Evolutionary conservation across 2,888 invertebrate genomes (phyloP).

Genomic region (Drosophila pegasa): DNA sequence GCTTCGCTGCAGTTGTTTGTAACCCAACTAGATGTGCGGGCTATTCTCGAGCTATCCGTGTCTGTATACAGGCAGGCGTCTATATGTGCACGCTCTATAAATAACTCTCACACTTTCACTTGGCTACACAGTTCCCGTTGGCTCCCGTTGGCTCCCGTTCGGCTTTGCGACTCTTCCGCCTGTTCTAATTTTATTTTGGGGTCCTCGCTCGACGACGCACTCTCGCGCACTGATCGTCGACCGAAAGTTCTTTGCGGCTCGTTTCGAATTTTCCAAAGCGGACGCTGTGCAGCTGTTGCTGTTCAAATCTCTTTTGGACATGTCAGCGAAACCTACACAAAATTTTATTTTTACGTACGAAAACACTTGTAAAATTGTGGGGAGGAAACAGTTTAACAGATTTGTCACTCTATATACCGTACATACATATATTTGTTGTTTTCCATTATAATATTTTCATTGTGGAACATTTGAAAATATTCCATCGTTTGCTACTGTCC

Average conservation of each 20-base stretch:
- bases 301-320: slow-evolving; percentile 64
- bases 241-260: slow-evolving; percentile 26
- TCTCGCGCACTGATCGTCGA: slow-evolving; percentile 78
- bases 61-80: slow-evolving; percentile 22
- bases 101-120: slow-evolving; percentile 77
- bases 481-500: too few species aligned
- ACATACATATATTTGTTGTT: background rate
- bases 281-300: slow-evolving; percentile 74
- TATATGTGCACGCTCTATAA: slow-evolving; percentile 60
- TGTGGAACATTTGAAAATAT: too few species aligned
- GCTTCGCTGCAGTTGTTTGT: slow-evolving; percentile 29
- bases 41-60: slow-evolving; percentile 14
- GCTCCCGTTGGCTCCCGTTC: slow-evolving; percentile 58
- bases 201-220: slow-evolving; percentile 78
- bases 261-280: slow-evolving; percentile 72
- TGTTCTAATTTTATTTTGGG: slow-evolving; percentile 11
- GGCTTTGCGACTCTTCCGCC: slow-evolving; percentile 23
- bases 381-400: slow-evolving; percentile 3
- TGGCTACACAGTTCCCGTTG: slow-evolving; percentile 71
- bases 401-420: slow-evolving; percentile 1
- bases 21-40: slow-evolving; percentile 21
- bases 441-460: background rate
- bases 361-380: slow-evolving; percentile 4
- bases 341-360: slow-evolving; percentile 55
- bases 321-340: slow-evolving; percentile 70